phyloP scores from a whole-genome alignment of 1,140 invertebrate genomes.

The Prorops nasuta region DNA sequence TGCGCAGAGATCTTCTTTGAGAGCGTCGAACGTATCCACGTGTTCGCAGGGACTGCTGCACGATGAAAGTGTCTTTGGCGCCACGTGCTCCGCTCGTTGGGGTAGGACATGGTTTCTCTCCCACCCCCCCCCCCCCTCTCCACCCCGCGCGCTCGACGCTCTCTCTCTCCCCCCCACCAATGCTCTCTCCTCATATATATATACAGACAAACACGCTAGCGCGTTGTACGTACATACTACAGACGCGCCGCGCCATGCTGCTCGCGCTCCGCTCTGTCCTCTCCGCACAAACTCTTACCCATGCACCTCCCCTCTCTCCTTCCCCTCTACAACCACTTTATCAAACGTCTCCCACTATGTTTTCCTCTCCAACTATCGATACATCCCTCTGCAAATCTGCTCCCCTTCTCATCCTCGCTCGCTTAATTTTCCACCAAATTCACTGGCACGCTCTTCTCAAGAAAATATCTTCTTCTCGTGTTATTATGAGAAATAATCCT shows the following conservation, averaged over 20 bases:
- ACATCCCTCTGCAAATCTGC: no score
- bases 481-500: no score
- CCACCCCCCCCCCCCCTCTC: constrained; percentile 16
- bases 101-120: constrained; percentile 48
- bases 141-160: constrained; percentile 12
- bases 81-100: constrained; percentile 46
- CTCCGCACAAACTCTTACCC: constrained; percentile 1
- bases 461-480: no score
- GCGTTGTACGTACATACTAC: no score
- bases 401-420: no score
- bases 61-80: constrained; percentile 43
- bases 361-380: no score
- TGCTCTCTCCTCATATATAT: no score
- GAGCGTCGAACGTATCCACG: constrained; percentile 45
- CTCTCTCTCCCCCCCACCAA: constrained; percentile 13
- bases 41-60: constrained; percentile 38
- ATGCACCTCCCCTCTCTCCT: constrained; percentile 8
- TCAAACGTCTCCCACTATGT: constrained; percentile 1
- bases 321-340: constrained; percentile 10
- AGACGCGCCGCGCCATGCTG: background rate
- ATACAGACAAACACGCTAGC: no score
- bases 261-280: constrained; percentile 1
- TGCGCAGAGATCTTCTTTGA: constrained; percentile 41
- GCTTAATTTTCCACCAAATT: no score
- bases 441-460: no score